Conservation (phyloP, 2,797 vertebrate genomes). For the Xenopus petersii region DNA sequence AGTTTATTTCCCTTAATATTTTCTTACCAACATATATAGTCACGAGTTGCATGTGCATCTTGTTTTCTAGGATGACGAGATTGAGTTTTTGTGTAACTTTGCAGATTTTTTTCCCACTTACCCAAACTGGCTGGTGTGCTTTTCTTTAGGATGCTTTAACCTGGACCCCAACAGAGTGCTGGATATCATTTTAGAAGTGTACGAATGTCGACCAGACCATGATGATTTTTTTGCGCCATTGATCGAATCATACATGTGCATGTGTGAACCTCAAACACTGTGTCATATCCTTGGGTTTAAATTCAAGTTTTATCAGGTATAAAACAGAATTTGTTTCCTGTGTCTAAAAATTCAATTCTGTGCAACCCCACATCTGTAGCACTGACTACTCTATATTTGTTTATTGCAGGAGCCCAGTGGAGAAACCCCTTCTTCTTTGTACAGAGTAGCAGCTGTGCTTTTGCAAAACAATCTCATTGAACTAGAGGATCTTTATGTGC, state of each 20-base stretch:
- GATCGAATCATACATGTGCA: slow-evolving; percentile 95
- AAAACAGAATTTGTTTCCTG: too few species aligned
- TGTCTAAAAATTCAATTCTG: too few species aligned
- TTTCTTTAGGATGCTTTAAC: slow-evolving; percentile 88
- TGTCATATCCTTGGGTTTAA: slow-evolving; percentile 99
- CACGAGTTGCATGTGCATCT: too few species aligned
- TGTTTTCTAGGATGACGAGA: too few species aligned
- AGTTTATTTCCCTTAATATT: too few species aligned
- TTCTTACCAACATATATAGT: too few species aligned
- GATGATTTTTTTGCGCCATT: slow-evolving; percentile 95
- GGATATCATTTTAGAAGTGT: slow-evolving; percentile 96
- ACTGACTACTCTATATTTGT: slow-evolving; percentile 14
- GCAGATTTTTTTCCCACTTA: neutral
- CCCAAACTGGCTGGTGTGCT: neutral
- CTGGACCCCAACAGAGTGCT: slow-evolving; percentile 95
- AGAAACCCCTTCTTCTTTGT: slow-evolving; percentile 92
- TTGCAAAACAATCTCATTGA: slow-evolving; percentile 94
- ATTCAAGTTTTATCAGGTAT: slow-evolving; percentile 97
- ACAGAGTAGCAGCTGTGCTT: slow-evolving; percentile 93
- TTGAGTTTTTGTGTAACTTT: neutral
- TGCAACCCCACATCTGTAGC: neutral
- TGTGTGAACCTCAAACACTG: slow-evolving; percentile 94
- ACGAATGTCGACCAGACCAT: slow-evolving; percentile 91
- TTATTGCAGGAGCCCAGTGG: slow-evolving; percentile 87
- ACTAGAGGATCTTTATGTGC: slow-evolving; percentile 94